Evolutionary conservation across 2,113 vertebrate species (phyloP).

Genomic region (Carollia perspicillata): DNA sequence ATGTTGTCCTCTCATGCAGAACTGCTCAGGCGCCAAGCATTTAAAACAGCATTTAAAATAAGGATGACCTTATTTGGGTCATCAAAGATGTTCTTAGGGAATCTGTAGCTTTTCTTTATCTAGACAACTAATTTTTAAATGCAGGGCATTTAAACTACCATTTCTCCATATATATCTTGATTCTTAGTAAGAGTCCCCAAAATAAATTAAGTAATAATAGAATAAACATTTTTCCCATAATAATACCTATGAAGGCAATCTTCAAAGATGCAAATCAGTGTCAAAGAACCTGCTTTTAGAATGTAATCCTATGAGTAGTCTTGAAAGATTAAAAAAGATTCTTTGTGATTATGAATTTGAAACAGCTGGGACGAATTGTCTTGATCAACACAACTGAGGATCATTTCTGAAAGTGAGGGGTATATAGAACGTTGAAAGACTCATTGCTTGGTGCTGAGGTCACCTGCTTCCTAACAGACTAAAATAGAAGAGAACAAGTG

Average conservation of each 20-base stretch:
- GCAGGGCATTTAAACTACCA: neutral
- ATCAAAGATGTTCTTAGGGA: neutral
- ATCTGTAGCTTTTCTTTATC: neutral
- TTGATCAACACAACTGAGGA: neutral
- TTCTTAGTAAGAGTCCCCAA: neutral
- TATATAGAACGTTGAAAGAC: conserved; percentile 33
- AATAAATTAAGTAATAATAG: conserved; percentile 9
- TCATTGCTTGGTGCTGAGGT: conserved; percentile 40
- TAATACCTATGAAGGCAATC: conserved; percentile 29
- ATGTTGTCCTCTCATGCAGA: neutral
- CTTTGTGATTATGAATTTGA: conserved; percentile 31
- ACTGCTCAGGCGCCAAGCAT: neutral
- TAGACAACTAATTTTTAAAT: neutral
- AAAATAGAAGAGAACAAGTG: conserved; percentile 73
- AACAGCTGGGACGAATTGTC: conserved; percentile 19
- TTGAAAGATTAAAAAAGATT: conserved; percentile 35
- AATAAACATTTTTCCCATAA: neutral
- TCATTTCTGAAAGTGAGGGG: conserved; percentile 32
- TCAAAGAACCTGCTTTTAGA: conserved; percentile 56
- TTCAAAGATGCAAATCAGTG: conserved; percentile 47
- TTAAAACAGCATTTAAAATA: neutral
- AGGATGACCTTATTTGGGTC: neutral
- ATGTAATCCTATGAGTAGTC: neutral
- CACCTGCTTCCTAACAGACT: conserved; percentile 70
- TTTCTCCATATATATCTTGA: neutral